Evolutionary conservation across 2,888 invertebrate species (phyloP).

Genomic region (Malacosoma neustria): DNA sequence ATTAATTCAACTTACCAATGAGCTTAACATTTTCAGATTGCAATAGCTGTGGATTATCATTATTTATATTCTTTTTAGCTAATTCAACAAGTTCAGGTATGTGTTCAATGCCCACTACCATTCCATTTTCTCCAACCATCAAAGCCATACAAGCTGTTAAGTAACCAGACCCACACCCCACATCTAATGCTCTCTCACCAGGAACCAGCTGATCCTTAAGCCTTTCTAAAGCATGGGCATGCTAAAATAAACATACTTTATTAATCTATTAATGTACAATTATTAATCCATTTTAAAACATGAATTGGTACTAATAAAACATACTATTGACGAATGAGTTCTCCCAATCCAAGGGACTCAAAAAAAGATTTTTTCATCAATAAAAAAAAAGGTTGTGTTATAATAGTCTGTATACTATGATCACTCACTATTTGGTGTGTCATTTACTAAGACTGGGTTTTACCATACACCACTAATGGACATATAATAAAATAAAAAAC

Average conservation of each 20-base stretch:
- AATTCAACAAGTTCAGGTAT: conserved; percentile 86
- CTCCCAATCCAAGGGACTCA: no score
- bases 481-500: no score
- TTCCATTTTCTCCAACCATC: conserved; percentile 82
- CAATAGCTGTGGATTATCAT: conserved; percentile 82
- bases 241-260: conserved; percentile 66
- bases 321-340: no score
- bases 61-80: conserved; percentile 84
- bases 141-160: conserved; percentile 93
- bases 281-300: no score
- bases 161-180: conserved; percentile 96
- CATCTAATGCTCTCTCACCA: conserved; percentile 89
- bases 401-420: no score
- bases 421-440: no score
- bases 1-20: conserved; percentile 80
- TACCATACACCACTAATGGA: no score
- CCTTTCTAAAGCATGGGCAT: conserved; percentile 92
- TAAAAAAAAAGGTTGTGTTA: no score
- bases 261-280: neutral
- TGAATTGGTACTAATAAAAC: no score
- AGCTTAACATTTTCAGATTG: conserved; percentile 80
- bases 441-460: no score
- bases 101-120: conserved; percentile 92
- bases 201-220: conserved; percentile 84
- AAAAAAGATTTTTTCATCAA: no score